Conservation (phyloP, 2,888 invertebrate species). For the Euspilapteryx auroguttella region DNA sequence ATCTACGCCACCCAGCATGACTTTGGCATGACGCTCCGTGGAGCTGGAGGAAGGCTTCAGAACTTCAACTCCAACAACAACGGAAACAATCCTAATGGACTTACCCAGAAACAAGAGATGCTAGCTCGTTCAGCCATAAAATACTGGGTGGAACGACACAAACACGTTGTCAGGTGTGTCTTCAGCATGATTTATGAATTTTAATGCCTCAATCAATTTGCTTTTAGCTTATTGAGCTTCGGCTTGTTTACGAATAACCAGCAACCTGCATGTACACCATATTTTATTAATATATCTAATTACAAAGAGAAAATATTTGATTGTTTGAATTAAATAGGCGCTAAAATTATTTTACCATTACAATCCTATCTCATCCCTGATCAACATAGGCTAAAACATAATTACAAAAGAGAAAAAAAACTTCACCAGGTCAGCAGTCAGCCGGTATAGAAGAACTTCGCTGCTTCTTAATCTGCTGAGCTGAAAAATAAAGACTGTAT, state of each 20-base stretch:
- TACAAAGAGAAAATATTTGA: no score
- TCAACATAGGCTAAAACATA: neutral
- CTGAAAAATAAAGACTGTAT: no score
- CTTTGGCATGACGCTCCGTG: conserved; percentile 73
- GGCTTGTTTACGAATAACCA: no score
- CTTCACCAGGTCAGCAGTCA: no score
- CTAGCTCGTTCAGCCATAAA: conserved; percentile 85
- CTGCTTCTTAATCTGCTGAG: no score
- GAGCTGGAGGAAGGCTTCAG: conserved; percentile 67
- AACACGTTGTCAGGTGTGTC: conserved; percentile 81
- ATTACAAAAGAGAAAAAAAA: no score
- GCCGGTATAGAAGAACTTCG: no score
- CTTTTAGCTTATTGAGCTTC: no score
- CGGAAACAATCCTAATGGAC: conserved; percentile 72
- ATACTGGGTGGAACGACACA: conserved; percentile 88
- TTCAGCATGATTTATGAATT: neutral
- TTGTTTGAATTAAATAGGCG: no score
- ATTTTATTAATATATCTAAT: no score
- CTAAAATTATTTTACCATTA: neutral
- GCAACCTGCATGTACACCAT: no score
- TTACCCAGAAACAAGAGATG: conserved; percentile 82
- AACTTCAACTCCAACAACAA: conserved; percentile 50
- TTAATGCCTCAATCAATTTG: no score
- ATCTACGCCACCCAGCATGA: conserved; percentile 79
- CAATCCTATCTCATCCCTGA: neutral